Evolutionary conservation across 64 coral and sea anemone genomes (phyloP), one percentile per base, ranked within the genome.

Genomic region (Porites lutea): DNA sequence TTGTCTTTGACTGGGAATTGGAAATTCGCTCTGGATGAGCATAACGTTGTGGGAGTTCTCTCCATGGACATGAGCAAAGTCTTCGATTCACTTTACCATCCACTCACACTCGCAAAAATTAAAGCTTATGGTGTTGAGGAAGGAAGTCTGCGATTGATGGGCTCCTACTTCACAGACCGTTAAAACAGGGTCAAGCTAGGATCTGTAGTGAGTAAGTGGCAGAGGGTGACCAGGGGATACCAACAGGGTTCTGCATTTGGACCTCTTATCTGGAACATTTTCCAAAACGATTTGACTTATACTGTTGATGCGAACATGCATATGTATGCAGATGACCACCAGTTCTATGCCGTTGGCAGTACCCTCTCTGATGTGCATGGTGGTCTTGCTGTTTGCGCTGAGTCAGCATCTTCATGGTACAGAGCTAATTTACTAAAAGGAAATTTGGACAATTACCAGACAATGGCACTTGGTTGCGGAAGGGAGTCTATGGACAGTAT

Each of bases 261-360:
- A 18, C 75, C 3, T 9, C 21, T 78, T 9, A 48, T 78, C 6
- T 78, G 75, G 75, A 78, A 78, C 47, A 78, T 78, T 3, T 78
- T 78, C 46, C 75, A 78, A 47, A 78, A 78, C 20, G 75, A 78
- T 52, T 37, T 78, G 46, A 15, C 69, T 45, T 66, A 59, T 59
- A n/a, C 18, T 52, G 64, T 93, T 8, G 10, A 49, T 4, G 10
- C 57, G 74, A 82, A 76, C 23, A 21, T 88, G 22, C 59, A 67
- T 10, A 88, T 88, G 52, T 75, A 75, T 59, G 69, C 86, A 55
- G 70, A 88, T 54, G 86, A 88, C 53, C 86, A 88, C 43, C 86
- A 88, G 12, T 44, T 83, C 0, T 59, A 83, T 65, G 45, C 16
- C 2, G 43, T 1, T 7, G 53, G 53, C 53, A 55, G 53, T 2